Base-by-base conservation (phyloP, 1,140 invertebrate genomes). In the Zaprionus tsacasi region DNA sequence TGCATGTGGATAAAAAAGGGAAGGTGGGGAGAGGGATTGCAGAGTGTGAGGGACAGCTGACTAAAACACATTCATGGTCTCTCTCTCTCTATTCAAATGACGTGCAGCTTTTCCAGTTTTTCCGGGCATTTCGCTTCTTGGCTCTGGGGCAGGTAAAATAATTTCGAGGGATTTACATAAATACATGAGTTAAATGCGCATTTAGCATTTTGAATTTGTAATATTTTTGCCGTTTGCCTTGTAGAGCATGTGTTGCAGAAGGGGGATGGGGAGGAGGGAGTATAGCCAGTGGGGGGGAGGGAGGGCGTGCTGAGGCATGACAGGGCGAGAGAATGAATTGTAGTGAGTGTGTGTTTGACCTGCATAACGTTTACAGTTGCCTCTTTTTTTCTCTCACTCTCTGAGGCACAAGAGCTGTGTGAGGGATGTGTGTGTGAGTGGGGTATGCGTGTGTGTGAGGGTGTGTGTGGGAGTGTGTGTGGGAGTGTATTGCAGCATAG, bases 141-240 rank as follows among this genome's bases (percentile, higher is more conserved):
- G 15, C 56, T 52, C 15, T 27, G 33, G 56, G n/a, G 38, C 58
- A 63, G 71, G 71, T 35, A 67, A 88, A 90, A 91, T 81, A 82
- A 91, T 91, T 91, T 91, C 75, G 74, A 81, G 75, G 81, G 87
- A 91, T 91, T 91, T 91, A 82, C 87, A 91, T 91, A 91, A 91
- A 91, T 91, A 91, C 87, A 91, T 88, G 87, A 91, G 87, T 91
- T 91, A 91, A 91, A 91, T 91, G 87, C 87, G 86, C 82, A 91
- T 91, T 91, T 91, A 91, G 87, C 87, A 91, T 91, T 89, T 90
- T 89, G 86, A 90, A 89, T 91, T 87, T 83, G 87, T 85, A 87
- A 91, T 87, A 82, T 91, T 91, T 87, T 76, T 87, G 79, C 82
- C 76, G 77, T 86, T 82, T 86, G 70, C 70, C 70, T 78, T 74